Percentiles rank a stretch among this genome's conserved stretches.
These are phyloP conservation scores for Stegodyphus dumicola DNA, from an alignment of 1,140 invertebrate genomes.

Conservation along the genomic window DNA sequence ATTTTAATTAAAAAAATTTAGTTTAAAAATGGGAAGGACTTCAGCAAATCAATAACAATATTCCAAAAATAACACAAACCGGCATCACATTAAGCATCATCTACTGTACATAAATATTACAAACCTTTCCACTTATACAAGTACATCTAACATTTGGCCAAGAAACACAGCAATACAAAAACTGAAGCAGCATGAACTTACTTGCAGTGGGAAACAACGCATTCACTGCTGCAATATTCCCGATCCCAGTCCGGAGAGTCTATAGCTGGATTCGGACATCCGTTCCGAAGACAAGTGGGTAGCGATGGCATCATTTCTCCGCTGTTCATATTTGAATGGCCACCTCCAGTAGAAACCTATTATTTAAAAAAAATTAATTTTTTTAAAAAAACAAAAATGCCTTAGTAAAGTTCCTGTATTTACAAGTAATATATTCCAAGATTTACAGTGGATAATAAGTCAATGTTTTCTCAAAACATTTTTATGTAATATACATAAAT, in stretches of 20 bases:
- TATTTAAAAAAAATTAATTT: too few species aligned
- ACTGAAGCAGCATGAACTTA: constrained; percentile 59
- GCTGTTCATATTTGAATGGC: constrained; percentile 30
- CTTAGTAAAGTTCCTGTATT: too few species aligned
- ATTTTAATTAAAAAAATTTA: neutral
- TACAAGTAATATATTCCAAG: too few species aligned
- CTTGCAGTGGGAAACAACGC: constrained; percentile 94
- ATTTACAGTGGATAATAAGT: too few species aligned
- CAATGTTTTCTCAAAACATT: too few species aligned
- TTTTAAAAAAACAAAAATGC: too few species aligned
- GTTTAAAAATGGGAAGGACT: neutral
- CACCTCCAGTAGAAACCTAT: constrained; percentile 38
- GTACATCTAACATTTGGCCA: constrained; percentile 6
- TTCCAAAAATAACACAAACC: neutral
- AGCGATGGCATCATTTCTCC: constrained; percentile 52
- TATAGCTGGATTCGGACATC: constrained; percentile 90
- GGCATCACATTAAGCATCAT: constrained; percentile 8
- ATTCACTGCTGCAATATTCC: constrained; percentile 97
- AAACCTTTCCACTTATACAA: constrained; percentile 29
- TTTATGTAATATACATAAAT: too few species aligned
- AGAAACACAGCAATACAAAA: constrained; percentile 21
- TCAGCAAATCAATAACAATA: neutral
- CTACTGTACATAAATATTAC: constrained; percentile 14
- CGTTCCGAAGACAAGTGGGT: constrained; percentile 81
- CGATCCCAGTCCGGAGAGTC: constrained; percentile 95